Base-by-base conservation (phyloP, 1,140 invertebrate species). In the Drosophila elegans region DNA sequence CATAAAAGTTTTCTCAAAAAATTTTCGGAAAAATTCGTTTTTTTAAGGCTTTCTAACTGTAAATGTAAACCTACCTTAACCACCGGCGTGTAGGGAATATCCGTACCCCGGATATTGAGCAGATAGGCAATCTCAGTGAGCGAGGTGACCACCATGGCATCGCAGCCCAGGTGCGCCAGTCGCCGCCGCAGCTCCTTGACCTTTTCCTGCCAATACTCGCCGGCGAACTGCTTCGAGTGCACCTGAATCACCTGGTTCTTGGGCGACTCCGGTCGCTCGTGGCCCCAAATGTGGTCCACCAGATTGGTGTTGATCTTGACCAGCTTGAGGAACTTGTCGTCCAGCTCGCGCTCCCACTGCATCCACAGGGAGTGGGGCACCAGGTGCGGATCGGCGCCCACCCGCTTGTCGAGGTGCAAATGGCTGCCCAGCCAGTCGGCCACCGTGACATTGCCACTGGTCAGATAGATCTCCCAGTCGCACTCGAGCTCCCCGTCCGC, bases 91-190 rank as follows among this genome's bases (percentile, higher is more conserved):
- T 95, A 97, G 0, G 96, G 96, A 66, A 98, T 94, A 92, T 99
- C 98, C 53, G 95, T 94, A 4, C 98, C 98, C 6, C 99, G 94
- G n/a, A 99, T 95, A 92, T 99, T 99, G 13, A 99, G 94, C 4
- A 99, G 92, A 97, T 98, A 99, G 2, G 98, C 97, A 13, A 98
- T 96, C 93, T 99, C 98, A 82, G 98, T 98, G 38, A 99, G 92
- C 2, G 97, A 96, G 0, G 97, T 98, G 1, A 99, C 93, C 7
- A 99, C 94, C 91, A 98, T 94, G 0, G 96, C 95, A 80, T 97
- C 96, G 3, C 95, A 96, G 4, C 94, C 94, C 32, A 94, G 91
- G 1, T 94, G 91, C 27, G 94, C 93, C 82, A 98, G 93, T 73
- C 96, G 94, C 32, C 93, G 91, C 6, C 97, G 93, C 2, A 97